Percentiles rank a stretch among this genome's conserved stretches.
Evolutionary conservation across 2,113 vertebrate genomes (phyloP).

Genomic region (Asarcornis scutulata): DNA sequence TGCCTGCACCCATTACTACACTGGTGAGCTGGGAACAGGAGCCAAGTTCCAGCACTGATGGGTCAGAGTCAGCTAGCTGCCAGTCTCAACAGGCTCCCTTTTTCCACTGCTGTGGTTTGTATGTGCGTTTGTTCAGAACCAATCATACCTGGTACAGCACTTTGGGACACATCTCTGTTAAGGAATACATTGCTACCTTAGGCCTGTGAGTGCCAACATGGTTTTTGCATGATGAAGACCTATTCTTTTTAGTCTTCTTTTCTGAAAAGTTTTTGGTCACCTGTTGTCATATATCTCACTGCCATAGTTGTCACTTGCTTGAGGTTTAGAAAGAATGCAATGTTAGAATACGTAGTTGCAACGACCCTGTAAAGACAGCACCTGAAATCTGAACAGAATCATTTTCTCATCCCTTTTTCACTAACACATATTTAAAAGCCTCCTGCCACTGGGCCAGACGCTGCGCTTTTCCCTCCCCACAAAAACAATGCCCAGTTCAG

Average conservation of each 20-base stretch:
- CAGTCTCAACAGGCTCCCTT: neutral
- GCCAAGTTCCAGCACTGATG: neutral
- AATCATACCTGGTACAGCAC: neutral
- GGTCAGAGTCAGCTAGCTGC: neutral
- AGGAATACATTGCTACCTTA: neutral
- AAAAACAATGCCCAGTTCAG: neutral
- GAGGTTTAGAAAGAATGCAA: neutral
- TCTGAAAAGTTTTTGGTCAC: neutral
- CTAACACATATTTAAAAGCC: rapidly evolving
- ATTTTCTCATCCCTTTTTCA: neutral
- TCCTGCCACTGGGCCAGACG: neutral
- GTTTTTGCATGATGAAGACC: neutral
- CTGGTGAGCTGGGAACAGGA: neutral
- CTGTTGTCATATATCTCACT: rapidly evolving
- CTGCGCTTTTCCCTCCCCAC: neutral
- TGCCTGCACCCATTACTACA: too few species aligned
- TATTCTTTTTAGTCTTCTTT: neutral
- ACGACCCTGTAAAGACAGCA: neutral
- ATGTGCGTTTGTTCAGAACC: neutral
- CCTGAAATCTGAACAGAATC: neutral
- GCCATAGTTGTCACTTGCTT: neutral
- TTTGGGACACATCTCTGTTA: neutral
- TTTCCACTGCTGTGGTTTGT: neutral
- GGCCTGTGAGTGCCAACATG: neutral
- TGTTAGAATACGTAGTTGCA: neutral